A percentile compares a stretch with the other conserved stretches of the same genome.
Conservation (phyloP, 2,888 invertebrate genomes). For the Pachymerium ferrugineum region DNA sequence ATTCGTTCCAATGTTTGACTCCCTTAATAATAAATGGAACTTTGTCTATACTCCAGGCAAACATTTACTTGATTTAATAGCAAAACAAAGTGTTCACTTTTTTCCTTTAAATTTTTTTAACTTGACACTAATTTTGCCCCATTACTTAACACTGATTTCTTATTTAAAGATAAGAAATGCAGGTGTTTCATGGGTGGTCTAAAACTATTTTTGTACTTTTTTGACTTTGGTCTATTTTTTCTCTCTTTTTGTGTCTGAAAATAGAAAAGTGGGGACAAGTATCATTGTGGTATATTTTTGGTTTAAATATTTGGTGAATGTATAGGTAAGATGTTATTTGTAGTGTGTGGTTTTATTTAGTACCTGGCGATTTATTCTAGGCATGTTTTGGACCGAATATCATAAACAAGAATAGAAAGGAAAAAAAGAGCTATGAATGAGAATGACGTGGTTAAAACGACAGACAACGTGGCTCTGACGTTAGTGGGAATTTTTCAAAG, state of each 20-base stretch:
- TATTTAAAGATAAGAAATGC: background rate
- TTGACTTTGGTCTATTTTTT: background rate
- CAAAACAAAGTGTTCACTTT: background rate
- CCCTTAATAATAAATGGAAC: background rate
- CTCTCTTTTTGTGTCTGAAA: too few species aligned
- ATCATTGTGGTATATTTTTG: too few species aligned
- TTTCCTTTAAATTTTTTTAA: background rate
- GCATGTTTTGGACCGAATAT: background rate
- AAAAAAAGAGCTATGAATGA: background rate
- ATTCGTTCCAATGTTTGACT: too few species aligned
- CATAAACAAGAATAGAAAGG: background rate
- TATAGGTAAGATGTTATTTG: too few species aligned
- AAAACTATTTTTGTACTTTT: background rate
- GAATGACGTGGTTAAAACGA: background rate
- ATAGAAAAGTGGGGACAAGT: too few species aligned
- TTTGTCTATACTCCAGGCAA: background rate
- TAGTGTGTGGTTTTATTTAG: too few species aligned
- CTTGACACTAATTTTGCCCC: background rate
- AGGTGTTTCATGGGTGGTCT: background rate
- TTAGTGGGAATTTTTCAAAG: too few species aligned
- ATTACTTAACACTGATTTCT: background rate
- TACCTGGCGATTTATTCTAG: background rate
- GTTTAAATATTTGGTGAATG: too few species aligned
- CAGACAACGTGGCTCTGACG: background rate
- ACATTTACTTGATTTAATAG: conserved; percentile 3